A percentile compares a stretch with the other conserved stretches of the same genome.
Evolutionary conservation across 2,113 vertebrate species (phyloP).

Genomic region (Coptodon rendalli): DNA sequence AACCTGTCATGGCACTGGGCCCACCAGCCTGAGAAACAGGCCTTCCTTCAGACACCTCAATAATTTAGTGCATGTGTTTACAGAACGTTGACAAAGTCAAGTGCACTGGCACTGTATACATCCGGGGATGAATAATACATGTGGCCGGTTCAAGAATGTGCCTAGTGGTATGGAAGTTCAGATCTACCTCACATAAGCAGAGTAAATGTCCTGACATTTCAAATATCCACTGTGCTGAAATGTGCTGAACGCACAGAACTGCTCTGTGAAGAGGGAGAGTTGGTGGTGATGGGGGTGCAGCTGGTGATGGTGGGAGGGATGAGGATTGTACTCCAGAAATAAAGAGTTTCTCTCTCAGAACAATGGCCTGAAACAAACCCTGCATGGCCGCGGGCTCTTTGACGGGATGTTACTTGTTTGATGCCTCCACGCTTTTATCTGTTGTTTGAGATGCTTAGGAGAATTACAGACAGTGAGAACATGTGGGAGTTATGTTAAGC

Average conservation of each 20-base stretch:
- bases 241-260: conserved; percentile 64
- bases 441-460: conserved; percentile 25
- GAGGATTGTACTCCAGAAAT: conserved; percentile 8
- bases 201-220: conserved; percentile 73
- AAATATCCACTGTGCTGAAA: conserved; percentile 62
- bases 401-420: background rate
- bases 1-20: conserved; percentile 40
- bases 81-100: conserved; percentile 66
- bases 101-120: conserved; percentile 46
- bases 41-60: conserved; percentile 57
- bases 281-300: background rate
- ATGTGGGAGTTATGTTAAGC: conserved; percentile 20
- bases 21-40: conserved; percentile 21
- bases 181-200: conserved; percentile 61
- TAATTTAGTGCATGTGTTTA: conserved; percentile 74
- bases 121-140: conserved; percentile 68
- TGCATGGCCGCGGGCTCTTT: conserved; percentile 13
- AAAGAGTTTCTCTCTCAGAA: conserved; percentile 16
- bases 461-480: conserved; percentile 5
- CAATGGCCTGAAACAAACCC: conserved; percentile 36
- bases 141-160: conserved; percentile 43
- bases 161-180: conserved; percentile 54
- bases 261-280: conserved; percentile 33
- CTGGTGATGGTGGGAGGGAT: background rate
- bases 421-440: conserved; percentile 21